Base-by-base conservation (phyloP, 2,888 invertebrate species). In the Cabera pusaria region DNA sequence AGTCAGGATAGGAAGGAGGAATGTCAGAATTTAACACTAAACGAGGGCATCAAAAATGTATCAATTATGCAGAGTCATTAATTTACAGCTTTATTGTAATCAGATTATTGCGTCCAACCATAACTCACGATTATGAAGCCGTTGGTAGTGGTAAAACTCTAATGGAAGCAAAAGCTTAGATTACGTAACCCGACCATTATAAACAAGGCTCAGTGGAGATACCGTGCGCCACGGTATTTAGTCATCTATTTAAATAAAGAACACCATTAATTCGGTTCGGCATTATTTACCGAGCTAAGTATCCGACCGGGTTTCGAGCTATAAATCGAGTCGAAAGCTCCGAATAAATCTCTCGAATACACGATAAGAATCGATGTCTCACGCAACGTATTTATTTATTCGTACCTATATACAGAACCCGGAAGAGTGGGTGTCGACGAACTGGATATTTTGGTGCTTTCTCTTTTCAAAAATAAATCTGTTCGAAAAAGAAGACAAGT, bases 211-310 rank as follows among this genome's bases (percentile, higher is more conserved):
- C 56, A 61, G 72, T 72, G 71, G 63, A 77, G 74, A 78, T 87
- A 82, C 64, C 85, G 84, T 86, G 85, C 70, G 73, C 66, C 56
- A 52, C 50, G 67, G 78, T 84, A 84, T 84, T 87, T 78, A 87
- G 80, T 86, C 85, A 87, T 87, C 85, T 88, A 86, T 87, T 84
- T 85, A 81, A 82, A 81, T 83, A 86, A 81, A 71, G 79, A 77
- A 49, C 72, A 64, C 77, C 83, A 84, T 87, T 75, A 82, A 87
- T 87, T 81, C 59, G 77, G 69, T 78, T 50, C 59, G 66, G 71
- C 79, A 77, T 86, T 87, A 88, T 86, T 87, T 86, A 87, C 81
- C 70, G 74, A 78, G 76, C 74, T 77, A 76, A 83, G 85, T 77
- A 85, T 80, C 82, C 84, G 68, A 86, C 85, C 86, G 83, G 81